phyloP scores from a whole-genome alignment of 2,113 vertebrate species.

The Madoqua kirkii region DNA sequence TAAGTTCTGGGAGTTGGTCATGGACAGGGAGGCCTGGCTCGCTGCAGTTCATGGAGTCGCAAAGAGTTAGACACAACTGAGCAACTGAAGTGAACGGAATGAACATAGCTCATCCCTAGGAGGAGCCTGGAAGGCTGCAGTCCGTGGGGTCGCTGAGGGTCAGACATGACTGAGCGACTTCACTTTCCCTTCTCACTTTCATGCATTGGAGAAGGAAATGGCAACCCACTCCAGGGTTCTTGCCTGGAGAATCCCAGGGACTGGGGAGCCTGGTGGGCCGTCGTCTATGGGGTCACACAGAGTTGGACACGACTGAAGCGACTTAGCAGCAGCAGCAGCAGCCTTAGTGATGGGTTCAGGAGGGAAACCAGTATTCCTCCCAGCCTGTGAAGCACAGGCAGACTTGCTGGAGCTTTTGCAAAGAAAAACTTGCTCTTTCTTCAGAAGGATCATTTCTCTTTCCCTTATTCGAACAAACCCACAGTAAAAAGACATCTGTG shows the following conservation, averaged over 20 bases:
- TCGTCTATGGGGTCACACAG: accelerated
- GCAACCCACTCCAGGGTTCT: too few relatives aligned
- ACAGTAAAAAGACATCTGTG: not conserved
- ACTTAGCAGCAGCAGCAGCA: not conserved
- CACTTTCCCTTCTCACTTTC: too few relatives aligned
- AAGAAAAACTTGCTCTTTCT: not conserved
- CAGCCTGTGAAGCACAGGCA: not conserved
- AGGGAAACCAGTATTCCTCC: not conserved
- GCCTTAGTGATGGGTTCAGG: not conserved
- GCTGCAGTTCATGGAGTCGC: too few relatives aligned
- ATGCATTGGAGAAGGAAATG: too few relatives aligned
- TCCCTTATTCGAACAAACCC: not conserved
- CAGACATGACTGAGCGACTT: too few relatives aligned
- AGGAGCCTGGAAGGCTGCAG: too few relatives aligned
- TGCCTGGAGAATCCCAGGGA: too few relatives aligned
- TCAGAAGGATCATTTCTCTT: not conserved
- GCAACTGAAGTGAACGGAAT: too few relatives aligned
- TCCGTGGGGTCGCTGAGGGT: too few relatives aligned
- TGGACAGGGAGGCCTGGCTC: not conserved
- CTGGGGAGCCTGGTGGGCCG: too few relatives aligned
- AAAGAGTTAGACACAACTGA: too few relatives aligned
- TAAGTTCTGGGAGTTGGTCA: not conserved
- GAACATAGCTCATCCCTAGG: too few relatives aligned
- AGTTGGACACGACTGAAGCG: not conserved
- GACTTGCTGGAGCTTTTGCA: not conserved